These are phyloP conservation scores for Carlito syrichta DNA, from an alignment of 2,113 vertebrate species.

Conservation along the genomic window DNA sequence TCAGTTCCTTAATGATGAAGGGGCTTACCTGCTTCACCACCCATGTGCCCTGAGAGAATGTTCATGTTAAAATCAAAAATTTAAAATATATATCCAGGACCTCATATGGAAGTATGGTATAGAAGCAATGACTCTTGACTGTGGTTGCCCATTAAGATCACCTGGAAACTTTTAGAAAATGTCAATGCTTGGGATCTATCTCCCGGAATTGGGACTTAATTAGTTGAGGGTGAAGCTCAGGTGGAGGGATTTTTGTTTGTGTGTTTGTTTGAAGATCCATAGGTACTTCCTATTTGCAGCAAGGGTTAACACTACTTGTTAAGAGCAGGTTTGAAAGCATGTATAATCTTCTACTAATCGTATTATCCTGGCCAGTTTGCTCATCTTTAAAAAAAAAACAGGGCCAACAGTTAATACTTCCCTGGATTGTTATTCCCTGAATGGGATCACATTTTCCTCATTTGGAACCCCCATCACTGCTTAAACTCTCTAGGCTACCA, in stretches of 20 bases:
- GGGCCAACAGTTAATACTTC: neutral
- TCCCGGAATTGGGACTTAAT: neutral
- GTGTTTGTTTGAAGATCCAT: neutral
- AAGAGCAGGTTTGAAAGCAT: neutral
- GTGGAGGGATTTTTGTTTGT: neutral
- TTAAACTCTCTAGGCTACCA: neutral
- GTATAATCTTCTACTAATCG: neutral
- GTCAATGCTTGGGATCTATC: neutral
- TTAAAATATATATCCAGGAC: neutral
- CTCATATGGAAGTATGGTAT: neutral
- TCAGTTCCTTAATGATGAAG: neutral
- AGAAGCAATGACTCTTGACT: neutral
- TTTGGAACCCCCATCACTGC: neutral
- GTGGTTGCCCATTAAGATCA: neutral
- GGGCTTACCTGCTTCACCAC: neutral
- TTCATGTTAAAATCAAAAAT: neutral
- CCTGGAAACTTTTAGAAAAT: neutral
- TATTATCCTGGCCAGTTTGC: neutral
- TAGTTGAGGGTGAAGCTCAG: neutral
- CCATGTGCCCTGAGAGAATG: neutral
- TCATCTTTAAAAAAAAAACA: neutral
- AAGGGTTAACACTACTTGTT: neutral
- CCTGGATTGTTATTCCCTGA: neutral
- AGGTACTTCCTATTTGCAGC: neutral
- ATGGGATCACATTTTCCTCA: neutral